A percentile compares a stretch with the other conserved stretches of the same genome.
Conservation (phyloP, 2,888 invertebrate species). For the Lepidonotus clava region DNA sequence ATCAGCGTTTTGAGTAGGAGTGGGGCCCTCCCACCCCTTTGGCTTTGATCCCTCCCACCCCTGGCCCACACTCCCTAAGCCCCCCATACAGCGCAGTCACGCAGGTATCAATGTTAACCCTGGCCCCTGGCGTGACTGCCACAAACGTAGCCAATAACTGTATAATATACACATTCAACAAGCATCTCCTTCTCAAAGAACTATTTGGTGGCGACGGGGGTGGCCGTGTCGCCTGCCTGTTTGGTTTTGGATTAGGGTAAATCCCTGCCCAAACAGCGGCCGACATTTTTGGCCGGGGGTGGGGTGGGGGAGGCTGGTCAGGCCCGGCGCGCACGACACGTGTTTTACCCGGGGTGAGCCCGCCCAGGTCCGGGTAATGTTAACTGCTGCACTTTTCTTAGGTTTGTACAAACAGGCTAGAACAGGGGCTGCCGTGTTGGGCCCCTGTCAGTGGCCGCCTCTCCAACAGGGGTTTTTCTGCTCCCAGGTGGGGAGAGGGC, state of each 20-base stretch:
- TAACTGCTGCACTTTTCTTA: background rate
- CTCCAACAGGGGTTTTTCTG: background rate
- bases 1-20: too few species aligned
- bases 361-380: background rate
- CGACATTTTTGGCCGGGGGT: background rate
- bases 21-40: too few species aligned
- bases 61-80: too few species aligned
- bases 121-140: too few species aligned
- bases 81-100: too few species aligned
- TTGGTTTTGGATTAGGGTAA: constrained; percentile 35
- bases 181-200: background rate
- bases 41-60: too few species aligned
- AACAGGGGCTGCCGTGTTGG: constrained; percentile 46
- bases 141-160: too few species aligned
- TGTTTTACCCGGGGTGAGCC: background rate
- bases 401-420: constrained; percentile 30
- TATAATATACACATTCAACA: background rate
- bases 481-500: background rate
- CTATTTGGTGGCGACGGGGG: background rate
- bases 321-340: background rate
- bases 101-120: too few species aligned
- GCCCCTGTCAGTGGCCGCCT: constrained; percentile 26
- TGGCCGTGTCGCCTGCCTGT: background rate
- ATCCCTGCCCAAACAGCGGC: constrained; percentile 18
- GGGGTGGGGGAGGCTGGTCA: too few species aligned